phyloP scores from a whole-genome alignment of 2,888 invertebrate species.

The Carterocephalus palaemon region DNA sequence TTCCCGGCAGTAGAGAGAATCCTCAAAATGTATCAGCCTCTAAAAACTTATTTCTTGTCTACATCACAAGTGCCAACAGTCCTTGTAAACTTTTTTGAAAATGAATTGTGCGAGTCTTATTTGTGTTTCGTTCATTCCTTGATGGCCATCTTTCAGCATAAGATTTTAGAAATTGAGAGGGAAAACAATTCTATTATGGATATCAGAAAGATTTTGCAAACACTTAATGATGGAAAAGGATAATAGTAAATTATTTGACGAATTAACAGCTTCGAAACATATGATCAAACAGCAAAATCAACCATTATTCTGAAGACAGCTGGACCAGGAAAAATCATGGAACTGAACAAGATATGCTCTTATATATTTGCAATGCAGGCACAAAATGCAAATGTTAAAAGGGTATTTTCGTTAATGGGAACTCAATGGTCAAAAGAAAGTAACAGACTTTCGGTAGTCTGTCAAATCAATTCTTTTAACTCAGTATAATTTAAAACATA shows the following conservation, averaged over 20 bases:
- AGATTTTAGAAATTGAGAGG: neutral
- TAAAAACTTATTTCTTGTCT: constrained; percentile 35
- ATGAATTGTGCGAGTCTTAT: constrained; percentile 29
- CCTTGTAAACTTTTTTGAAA: constrained; percentile 30
- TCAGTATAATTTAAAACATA: neutral
- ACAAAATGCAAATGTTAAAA: neutral
- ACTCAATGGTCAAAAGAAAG: neutral
- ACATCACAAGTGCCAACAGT: constrained; percentile 24
- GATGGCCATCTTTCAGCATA: neutral
- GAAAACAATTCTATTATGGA: neutral
- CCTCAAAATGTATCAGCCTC: constrained; percentile 33
- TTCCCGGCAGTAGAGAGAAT: constrained; percentile 39
- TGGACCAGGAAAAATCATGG: too few species aligned
- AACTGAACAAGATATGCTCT: neutral
- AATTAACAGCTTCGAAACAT: neutral
- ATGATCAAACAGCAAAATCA: neutral
- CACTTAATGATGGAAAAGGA: neutral
- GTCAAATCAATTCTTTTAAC: neutral
- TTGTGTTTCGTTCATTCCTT: constrained; percentile 4
- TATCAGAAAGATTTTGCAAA: neutral
- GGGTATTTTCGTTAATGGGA: neutral
- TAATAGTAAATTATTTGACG: neutral
- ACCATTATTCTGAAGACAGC: too few species aligned
- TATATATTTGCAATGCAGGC: too few species aligned
- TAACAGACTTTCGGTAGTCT: neutral